Evolutionary conservation across 2,797 vertebrate species (phyloP).

Genomic region (Galago senegalensis): DNA sequence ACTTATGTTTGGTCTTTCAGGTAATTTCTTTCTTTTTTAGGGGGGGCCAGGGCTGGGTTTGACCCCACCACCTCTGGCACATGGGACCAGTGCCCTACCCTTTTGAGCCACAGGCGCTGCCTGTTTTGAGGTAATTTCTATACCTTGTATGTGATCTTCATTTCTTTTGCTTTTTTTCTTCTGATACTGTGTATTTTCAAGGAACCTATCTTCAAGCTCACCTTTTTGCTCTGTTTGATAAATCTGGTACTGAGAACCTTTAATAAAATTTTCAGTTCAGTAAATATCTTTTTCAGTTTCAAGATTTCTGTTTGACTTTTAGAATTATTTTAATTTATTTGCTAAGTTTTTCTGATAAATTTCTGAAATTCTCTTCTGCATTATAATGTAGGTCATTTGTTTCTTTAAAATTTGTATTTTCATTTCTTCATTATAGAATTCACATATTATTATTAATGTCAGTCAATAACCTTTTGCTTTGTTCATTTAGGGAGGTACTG

Average conservation of each 20-base stretch:
- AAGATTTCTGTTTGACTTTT: background rate
- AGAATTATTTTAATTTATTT: background rate
- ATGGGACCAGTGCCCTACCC: no score
- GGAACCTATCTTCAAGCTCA: background rate
- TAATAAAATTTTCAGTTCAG: background rate
- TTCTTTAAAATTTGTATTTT: background rate
- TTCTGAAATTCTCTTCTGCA: background rate
- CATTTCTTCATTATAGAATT: background rate
- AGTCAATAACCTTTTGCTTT: background rate
- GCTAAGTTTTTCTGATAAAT: background rate
- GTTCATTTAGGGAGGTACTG: background rate
- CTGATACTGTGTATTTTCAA: background rate
- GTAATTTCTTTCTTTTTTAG: background rate
- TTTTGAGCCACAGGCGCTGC: no score
- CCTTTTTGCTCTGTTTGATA: background rate
- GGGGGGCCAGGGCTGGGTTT: no score
- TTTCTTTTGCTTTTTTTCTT: background rate
- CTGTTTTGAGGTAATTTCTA: background rate
- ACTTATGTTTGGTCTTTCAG: background rate
- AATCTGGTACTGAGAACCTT: background rate
- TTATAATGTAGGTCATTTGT: background rate
- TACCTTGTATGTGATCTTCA: background rate
- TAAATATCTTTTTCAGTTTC: background rate
- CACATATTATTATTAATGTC: background rate
- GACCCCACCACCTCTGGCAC: no score